These are phyloP conservation scores for Synergus itoensis DNA, from an alignment of 2,888 invertebrate genomes.

Conservation along the genomic window DNA sequence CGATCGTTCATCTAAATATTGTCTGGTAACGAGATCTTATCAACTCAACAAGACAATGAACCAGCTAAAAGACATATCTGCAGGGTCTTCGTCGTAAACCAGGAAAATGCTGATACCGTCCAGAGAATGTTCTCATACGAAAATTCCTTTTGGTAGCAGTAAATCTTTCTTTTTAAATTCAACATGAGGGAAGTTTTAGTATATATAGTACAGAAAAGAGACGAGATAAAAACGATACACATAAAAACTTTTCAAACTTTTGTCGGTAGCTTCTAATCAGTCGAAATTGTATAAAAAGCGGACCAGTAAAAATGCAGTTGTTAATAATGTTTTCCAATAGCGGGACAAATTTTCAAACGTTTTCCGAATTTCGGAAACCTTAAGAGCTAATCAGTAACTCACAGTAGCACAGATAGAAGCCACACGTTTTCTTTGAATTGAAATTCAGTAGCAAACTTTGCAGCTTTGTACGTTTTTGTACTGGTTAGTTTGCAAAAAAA, in stretches of 20 bases:
- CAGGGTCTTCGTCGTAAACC: not conserved
- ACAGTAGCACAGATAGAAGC: not conserved
- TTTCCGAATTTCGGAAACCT: not conserved
- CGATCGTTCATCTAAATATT: conserved; percentile 26
- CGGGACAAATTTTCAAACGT: no score
- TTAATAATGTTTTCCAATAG: no score
- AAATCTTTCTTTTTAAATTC: not conserved
- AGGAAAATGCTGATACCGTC: not conserved
- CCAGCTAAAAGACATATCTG: not conserved
- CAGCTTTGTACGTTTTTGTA: not conserved
- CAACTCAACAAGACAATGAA: not conserved
- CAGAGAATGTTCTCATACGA: not conserved
- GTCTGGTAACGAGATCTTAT: conserved; percentile 17
- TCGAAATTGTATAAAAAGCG: not conserved
- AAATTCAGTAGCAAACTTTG: not conserved
- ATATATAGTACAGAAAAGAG: not conserved
- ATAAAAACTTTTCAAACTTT: not conserved
- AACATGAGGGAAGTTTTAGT: not conserved
- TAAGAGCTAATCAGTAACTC: not conserved
- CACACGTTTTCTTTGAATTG: not conserved
- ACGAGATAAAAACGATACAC: no score
- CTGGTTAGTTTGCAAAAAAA: not conserved
- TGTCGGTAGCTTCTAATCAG: not conserved
- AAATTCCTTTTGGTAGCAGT: no score
- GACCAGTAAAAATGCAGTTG: not conserved